These are phyloP conservation scores for Gymnodraco acuticeps DNA, from an alignment of 2,797 vertebrate species.

Conservation along the genomic window DNA sequence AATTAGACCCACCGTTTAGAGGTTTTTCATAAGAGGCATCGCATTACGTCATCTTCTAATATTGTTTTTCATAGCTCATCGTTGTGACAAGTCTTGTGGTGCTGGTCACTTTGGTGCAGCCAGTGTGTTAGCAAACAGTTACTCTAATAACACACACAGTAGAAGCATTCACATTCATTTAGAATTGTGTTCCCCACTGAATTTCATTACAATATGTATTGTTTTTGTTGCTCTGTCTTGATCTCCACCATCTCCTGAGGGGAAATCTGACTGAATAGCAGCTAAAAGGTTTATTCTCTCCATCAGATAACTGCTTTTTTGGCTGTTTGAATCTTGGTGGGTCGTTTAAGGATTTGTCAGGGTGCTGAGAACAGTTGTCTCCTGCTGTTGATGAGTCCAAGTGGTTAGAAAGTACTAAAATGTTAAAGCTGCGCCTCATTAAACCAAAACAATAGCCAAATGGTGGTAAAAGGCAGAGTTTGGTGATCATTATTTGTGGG, in stretches of 20 bases:
- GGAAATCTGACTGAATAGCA: background rate
- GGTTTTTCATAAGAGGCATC: background rate
- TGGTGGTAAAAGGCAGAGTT: background rate
- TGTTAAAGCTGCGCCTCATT: background rate
- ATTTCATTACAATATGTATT: background rate
- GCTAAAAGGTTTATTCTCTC: background rate
- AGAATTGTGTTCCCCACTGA: background rate
- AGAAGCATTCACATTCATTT: background rate
- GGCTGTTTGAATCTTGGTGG: background rate
- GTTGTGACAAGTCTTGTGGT: background rate
- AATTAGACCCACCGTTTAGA: constrained; percentile 8
- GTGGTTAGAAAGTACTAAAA: too few relatives aligned
- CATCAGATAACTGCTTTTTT: background rate
- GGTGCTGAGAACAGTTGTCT: background rate
- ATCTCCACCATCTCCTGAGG: background rate
- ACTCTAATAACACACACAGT: background rate
- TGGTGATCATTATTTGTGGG: background rate
- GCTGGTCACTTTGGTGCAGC: background rate
- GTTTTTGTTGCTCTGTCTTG: background rate
- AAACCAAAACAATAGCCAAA: constrained; percentile 21
- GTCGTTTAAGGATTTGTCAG: background rate
- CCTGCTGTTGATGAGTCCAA: background rate
- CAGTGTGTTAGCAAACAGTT: background rate
- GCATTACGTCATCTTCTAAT: background rate
- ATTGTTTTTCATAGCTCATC: background rate